phyloP scores from a whole-genome alignment of 92 coral and sea anemone species.

The Porites evermanni region DNA sequence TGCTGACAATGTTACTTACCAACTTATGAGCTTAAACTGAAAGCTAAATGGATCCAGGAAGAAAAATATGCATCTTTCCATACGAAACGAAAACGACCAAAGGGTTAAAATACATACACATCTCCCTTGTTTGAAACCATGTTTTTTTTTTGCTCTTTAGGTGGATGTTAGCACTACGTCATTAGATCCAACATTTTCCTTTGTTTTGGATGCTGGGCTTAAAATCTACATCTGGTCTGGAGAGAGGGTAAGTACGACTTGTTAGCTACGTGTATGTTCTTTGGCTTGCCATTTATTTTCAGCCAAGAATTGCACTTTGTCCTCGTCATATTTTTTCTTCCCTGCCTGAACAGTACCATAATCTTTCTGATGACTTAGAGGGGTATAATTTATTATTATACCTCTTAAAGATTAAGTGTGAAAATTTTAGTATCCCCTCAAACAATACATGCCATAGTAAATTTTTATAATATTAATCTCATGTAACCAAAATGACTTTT shows the following conservation, averaged over 20 bases:
- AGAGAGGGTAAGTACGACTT: constrained; percentile 61
- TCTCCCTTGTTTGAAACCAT: neutral
- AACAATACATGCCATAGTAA: neutral
- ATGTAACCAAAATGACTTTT: neutral
- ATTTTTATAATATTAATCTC: neutral
- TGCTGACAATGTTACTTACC: too few relatives aligned
- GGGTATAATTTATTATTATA: too few relatives aligned
- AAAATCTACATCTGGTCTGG: constrained; percentile 97
- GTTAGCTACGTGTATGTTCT: neutral
- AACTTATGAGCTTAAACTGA: too few relatives aligned
- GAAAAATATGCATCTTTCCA: too few relatives aligned
- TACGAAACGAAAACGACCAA: too few relatives aligned
- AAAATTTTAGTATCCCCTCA: neutral
- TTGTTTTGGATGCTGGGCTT: constrained; percentile 89
- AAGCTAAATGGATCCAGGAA: too few relatives aligned
- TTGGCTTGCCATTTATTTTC: neutral
- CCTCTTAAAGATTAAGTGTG: too few relatives aligned
- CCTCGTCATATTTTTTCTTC: too few relatives aligned
- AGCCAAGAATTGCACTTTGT: too few relatives aligned
- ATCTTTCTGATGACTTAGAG: too few relatives aligned
- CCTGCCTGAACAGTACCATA: too few relatives aligned
- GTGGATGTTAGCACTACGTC: constrained; percentile 80
- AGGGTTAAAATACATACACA: neutral
- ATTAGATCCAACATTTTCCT: constrained; percentile 90
- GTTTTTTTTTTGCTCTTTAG: constrained; percentile 29